phyloP scores from a whole-genome alignment of 2,113 vertebrate species.

The Etia nguti region DNA sequence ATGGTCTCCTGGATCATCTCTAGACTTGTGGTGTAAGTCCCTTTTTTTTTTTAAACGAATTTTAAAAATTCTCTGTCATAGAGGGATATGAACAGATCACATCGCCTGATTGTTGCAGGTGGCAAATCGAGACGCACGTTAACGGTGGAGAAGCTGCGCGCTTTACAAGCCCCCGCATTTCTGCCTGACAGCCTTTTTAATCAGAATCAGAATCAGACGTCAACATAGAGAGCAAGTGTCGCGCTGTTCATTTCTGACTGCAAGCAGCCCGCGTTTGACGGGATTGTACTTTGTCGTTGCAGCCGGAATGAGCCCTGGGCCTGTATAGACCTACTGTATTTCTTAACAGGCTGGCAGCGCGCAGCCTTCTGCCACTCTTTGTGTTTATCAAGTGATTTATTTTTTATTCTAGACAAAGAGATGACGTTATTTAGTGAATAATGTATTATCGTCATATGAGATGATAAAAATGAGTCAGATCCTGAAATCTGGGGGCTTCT shows the following conservation, averaged over 20 bases:
- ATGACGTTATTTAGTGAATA: conserved; percentile 28
- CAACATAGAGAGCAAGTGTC: background rate
- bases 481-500: background rate
- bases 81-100: background rate
- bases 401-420: conserved; percentile 31
- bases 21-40: conserved; percentile 96
- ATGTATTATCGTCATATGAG: background rate
- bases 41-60: background rate
- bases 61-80: background rate
- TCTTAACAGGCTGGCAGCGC: background rate
- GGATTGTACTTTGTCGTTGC: conserved; percentile 23
- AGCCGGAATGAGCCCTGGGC: conserved; percentile 3
- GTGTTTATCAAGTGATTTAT: conserved; percentile 26
- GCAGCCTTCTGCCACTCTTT: conserved; percentile 20
- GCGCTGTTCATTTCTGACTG: background rate
- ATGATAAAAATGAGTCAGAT: background rate
- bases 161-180: conserved; percentile 15
- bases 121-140: background rate
- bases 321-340: background rate
- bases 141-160: background rate
- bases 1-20: conserved; percentile 99
- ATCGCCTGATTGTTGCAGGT: background rate
- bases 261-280: background rate
- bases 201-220: conserved; percentile 19
- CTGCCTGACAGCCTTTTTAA: conserved; percentile 11